These are phyloP conservation scores for Pedetes capensis DNA, from an alignment of 2,113 vertebrate species.

Conservation along the genomic window DNA sequence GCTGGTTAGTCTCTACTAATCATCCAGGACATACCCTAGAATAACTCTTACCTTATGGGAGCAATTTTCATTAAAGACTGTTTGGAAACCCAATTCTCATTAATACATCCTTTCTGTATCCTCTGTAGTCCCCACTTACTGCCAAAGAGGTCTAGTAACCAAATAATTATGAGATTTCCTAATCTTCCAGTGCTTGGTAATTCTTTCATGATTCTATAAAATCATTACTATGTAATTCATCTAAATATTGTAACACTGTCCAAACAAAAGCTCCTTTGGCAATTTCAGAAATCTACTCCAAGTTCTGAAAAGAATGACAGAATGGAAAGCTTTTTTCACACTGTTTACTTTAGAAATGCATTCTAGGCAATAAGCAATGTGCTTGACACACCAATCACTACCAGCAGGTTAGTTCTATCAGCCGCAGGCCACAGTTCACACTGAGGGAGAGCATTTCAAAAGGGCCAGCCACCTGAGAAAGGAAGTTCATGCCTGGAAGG, in stretches of 20 bases:
- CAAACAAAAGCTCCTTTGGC: conserved; percentile 10
- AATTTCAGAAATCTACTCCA: conserved; percentile 11
- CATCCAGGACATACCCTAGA: not conserved
- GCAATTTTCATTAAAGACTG: not conserved
- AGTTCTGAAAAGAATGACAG: conserved; percentile 19
- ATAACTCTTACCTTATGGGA: not conserved
- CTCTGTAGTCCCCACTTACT: not conserved
- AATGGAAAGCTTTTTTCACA: conserved; percentile 7
- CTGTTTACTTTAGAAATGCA: not conserved
- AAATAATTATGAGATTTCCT: not conserved
- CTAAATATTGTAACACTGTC: not conserved
- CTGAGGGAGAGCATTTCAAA: not conserved
- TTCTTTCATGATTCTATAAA: conserved; percentile 15
- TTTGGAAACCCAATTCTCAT: not conserved
- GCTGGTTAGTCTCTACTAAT: not conserved
- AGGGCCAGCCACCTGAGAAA: not conserved
- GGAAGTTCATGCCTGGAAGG: not conserved
- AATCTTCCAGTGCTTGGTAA: not conserved
- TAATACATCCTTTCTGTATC: not conserved
- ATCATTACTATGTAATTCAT: not conserved
- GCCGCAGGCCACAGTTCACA: not conserved
- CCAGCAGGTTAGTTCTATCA: not conserved
- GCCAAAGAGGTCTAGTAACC: not conserved
- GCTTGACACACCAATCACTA: not conserved
- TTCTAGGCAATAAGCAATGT: not conserved